These are phyloP conservation scores for Gambelia wislizenii DNA, from an alignment of 2,797 vertebrate species.

Conservation along the genomic window DNA sequence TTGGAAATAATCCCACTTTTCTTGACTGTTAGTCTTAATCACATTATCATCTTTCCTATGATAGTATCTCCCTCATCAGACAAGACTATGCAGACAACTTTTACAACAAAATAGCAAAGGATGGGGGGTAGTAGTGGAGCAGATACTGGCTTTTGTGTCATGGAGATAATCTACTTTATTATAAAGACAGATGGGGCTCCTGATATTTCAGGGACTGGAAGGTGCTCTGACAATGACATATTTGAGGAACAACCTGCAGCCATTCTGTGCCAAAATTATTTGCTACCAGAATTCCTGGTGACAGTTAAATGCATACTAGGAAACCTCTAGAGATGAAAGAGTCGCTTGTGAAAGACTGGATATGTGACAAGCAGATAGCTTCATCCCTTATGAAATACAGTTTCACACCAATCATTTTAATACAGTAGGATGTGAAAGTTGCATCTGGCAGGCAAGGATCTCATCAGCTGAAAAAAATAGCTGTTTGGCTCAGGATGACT, in stretches of 20 bases:
- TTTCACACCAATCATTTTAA: conserved; percentile 45
- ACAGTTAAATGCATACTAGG: conserved; percentile 40
- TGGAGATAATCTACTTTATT: neutral
- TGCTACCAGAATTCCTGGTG: conserved; percentile 49
- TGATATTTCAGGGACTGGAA: conserved; percentile 24
- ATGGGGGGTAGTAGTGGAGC: neutral
- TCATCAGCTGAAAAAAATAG: conserved; percentile 23
- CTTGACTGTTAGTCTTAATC: neutral
- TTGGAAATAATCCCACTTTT: conserved; percentile 27
- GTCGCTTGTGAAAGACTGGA: conserved; percentile 37
- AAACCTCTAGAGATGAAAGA: conserved; percentile 27
- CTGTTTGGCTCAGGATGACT: neutral
- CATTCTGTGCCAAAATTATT: conserved; percentile 48
- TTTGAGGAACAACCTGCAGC: neutral
- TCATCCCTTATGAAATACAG: conserved; percentile 49
- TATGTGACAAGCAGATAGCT: conserved; percentile 54
- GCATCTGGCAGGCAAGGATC: conserved; percentile 34
- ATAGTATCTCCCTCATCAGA: neutral
- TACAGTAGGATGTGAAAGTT: conserved; percentile 7
- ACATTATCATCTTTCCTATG: fast-evolving
- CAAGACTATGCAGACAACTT: neutral
- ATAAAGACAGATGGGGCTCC: conserved; percentile 28
- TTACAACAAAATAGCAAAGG: conserved; percentile 16
- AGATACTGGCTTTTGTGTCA: conserved; percentile 17
- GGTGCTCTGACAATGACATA: conserved; percentile 37